Percentiles rank a stretch among this genome's conserved stretches.
These are phyloP conservation scores for Ceyx erithaca DNA, from an alignment of 2,797 vertebrate species.

Conservation along the genomic window DNA sequence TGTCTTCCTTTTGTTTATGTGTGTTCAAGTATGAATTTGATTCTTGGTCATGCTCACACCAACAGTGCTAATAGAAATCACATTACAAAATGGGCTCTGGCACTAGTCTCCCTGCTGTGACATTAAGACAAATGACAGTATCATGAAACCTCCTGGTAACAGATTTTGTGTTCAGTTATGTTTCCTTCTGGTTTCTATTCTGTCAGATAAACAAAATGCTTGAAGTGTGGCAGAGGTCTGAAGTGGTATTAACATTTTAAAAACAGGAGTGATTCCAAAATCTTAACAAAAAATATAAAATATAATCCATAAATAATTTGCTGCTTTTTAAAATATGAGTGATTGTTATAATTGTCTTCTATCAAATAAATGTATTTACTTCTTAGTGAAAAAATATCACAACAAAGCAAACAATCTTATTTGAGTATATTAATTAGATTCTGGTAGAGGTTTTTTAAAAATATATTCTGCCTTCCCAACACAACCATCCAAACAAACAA, in stretches of 20 bases:
- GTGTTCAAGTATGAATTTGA: not conserved
- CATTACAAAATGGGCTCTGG: not conserved
- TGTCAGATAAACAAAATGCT: not conserved
- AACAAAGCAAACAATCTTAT: rapidly evolving
- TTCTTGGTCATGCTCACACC: not conserved
- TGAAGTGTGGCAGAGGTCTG: not conserved
- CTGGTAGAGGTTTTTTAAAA: not conserved
- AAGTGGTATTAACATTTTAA: not conserved
- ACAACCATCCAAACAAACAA: not conserved
- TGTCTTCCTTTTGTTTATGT: not conserved
- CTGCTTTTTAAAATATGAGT: not conserved
- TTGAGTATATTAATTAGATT: not conserved
- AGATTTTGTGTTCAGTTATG: not conserved
- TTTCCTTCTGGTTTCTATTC: not conserved
- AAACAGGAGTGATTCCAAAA: not conserved
- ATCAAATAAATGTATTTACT: not conserved
- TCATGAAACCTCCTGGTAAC: not conserved
- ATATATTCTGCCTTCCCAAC: not conserved
- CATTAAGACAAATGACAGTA: not conserved
- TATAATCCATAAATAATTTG: not conserved
- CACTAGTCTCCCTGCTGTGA: not conserved
- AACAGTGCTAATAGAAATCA: not conserved
- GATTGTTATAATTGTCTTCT: not conserved
- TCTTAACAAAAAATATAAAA: not conserved
- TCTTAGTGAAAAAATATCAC: not conserved